Evolutionary conservation across 1,140 invertebrate genomes (phyloP), one percentile per base, ranked within the genome.

Genomic region (Paramacrobiotus metropolitanus): DNA sequence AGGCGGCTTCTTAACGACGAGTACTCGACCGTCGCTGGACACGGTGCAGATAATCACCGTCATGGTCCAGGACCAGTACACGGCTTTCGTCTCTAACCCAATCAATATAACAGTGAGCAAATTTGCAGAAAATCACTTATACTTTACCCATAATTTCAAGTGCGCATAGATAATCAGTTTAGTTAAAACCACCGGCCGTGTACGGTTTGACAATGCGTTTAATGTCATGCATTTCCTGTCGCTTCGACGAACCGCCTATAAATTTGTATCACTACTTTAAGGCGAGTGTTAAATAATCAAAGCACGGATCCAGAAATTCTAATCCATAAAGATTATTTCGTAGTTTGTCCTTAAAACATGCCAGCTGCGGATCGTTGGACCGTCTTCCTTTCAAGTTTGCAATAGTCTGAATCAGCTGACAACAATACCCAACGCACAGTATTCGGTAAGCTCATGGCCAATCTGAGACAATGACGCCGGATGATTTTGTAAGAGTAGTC

Each of bases 271-370:
- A n/a, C n/a, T n/a, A n/a, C n/a, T n/a, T n/a, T n/a, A n/a, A n/a
- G n/a, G n/a, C n/a, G n/a, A n/a, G n/a, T n/a, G n/a, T n/a, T n/a
- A n/a, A n/a, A n/a, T n/a, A n/a, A n/a, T n/a, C n/a, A n/a, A n/a
- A n/a, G n/a, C n/a, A 28, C 24, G 28, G 48, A 28, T 9, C 15
- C 48, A 55, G 24, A 55, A 24, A 55, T 20, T 20, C 48, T 20
- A 20, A 55, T 28, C 15, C 48, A 24, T 55, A 9, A 9, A 15
- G 15, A 55, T 20, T 20, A 55, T 55, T 55, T 55, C 48, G 15
- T 28, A 55, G 48, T 55, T 55, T 24, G 48, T 55, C 48, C 15
- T 55, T 4, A 55, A 55, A 24, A 55, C 48, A 4, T 55, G 48
- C 48, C 24, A 15, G 15, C 48, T 55, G 24, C 48, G 48, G 24